Base-by-base conservation (phyloP, 2,797 vertebrate genomes). In the Eleutherodactylus coqui region DNA sequence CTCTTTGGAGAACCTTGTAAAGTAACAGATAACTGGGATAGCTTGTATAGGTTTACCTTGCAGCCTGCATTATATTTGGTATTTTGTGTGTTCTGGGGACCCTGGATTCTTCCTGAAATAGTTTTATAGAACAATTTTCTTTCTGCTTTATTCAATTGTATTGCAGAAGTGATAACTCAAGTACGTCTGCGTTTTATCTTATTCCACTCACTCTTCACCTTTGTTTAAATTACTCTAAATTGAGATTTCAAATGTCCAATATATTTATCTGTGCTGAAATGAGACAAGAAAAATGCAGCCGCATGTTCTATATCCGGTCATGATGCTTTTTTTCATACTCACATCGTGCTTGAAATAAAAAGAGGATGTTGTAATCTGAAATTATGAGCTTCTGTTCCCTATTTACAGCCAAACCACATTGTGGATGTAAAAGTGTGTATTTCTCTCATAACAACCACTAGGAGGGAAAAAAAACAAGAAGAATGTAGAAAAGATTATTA, bases 221-320 rank as follows among this genome's bases (percentile, higher is more conserved):
- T 7, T 64, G 29, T 79, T 79, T 62, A 64, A 62, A 79, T 79
- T 17, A 47, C 58, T 64, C 41, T 32, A 60, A 79, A 79, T 27
- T 64, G 55, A 60, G 38, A 79, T 79, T 60, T 79, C 55, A 79
- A 41, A 60, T 38, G 27, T 64, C 36, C 77, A 79, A 64, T 79
- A 64, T 79, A 32, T 79, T 62, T 79, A 64, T 79, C 55, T 79
- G 24, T 64, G n/a, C 77, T 32, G 27, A 45, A 79, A 79, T 79
- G 77, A 79, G 77, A 64, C 24, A 32, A 29, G 77, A 62, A 79
- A 79, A 79, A 79, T 79, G 77, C 77, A 47, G 38, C 38, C 24
- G 2, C 77, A 64, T 64, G 77, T 64, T 43, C 36, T 45, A 14
- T 45, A 64, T 32, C 64, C 55, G 45, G 55, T 62, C 36, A 43